phyloP scores from a whole-genome alignment of 2,797 vertebrate species.

The Cynopterus sphinx region DNA sequence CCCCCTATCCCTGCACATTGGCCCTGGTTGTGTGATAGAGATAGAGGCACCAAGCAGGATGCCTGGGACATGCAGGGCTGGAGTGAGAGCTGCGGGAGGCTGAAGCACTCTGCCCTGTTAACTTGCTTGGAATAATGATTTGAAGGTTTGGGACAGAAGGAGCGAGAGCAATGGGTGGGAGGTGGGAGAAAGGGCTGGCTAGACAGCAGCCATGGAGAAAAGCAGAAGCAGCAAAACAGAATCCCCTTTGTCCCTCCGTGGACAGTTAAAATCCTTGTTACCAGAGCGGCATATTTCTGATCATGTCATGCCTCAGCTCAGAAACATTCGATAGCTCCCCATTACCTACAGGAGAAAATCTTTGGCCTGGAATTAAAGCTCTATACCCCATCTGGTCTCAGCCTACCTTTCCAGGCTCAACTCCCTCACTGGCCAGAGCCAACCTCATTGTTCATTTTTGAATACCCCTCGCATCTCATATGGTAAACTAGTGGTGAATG shows the following conservation, averaged over 20 bases:
- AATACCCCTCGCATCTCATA: background rate
- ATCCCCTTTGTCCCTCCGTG: background rate
- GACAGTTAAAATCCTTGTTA: background rate
- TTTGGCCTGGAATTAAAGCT: background rate
- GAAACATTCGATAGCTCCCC: background rate
- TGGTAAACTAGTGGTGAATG: background rate
- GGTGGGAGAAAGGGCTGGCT: background rate
- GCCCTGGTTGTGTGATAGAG: background rate
- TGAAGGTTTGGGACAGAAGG: background rate
- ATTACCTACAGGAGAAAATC: background rate
- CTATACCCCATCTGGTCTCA: background rate
- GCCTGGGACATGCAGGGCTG: background rate
- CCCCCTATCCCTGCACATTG: accelerated
- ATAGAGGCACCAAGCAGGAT: background rate
- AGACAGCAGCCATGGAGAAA: background rate
- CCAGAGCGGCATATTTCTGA: background rate
- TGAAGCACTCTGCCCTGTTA: background rate
- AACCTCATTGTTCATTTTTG: background rate
- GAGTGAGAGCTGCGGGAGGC: background rate
- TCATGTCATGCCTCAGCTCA: background rate
- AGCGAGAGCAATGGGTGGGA: background rate
- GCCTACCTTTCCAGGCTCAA: background rate
- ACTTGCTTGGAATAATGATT: background rate
- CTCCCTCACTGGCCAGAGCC: background rate
- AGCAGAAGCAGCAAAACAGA: background rate